These are phyloP conservation scores for Cacatua alba DNA, from an alignment of 2,113 vertebrate species.

Conservation along the genomic window DNA sequence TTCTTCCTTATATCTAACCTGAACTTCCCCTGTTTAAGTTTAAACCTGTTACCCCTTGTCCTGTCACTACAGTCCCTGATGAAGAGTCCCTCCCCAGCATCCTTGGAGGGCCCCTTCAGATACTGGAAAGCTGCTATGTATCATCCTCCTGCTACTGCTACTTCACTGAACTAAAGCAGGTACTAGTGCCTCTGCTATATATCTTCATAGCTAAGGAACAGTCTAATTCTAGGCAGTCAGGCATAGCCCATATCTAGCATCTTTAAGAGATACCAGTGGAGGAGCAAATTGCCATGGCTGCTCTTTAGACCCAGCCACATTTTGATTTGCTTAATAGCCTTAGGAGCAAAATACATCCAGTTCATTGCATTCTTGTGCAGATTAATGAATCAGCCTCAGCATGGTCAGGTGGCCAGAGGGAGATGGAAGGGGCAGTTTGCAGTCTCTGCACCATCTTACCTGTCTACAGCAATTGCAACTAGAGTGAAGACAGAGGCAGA, in stretches of 20 bases:
- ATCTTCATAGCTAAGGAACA: not conserved
- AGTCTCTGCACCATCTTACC: slow-evolving; percentile 70
- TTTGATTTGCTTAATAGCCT: not conserved
- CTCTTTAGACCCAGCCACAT: rapidly evolving
- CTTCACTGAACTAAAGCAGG: not conserved
- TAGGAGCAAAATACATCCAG: not conserved
- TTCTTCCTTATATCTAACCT: not conserved
- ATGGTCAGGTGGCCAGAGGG: not conserved
- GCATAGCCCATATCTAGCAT: not conserved
- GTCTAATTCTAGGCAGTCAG: not conserved
- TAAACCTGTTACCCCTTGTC: not conserved
- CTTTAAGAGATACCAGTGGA: not conserved
- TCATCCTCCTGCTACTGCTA: not conserved
- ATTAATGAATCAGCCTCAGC: not conserved
- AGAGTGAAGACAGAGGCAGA: slow-evolving; percentile 93
- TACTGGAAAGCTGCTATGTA: rapidly evolving
- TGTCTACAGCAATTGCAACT: slow-evolving; percentile 91
- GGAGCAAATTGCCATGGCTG: not conserved
- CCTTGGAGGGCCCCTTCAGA: not conserved
- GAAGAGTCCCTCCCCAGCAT: not conserved
- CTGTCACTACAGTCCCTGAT: not conserved
- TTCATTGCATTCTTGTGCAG: not conserved
- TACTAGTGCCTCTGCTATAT: not conserved
- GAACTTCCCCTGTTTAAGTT: not conserved
- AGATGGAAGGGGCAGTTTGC: not conserved